These are phyloP conservation scores for Eubasilissa regina DNA, from an alignment of 1,140 invertebrate genomes.

Conservation along the genomic window DNA sequence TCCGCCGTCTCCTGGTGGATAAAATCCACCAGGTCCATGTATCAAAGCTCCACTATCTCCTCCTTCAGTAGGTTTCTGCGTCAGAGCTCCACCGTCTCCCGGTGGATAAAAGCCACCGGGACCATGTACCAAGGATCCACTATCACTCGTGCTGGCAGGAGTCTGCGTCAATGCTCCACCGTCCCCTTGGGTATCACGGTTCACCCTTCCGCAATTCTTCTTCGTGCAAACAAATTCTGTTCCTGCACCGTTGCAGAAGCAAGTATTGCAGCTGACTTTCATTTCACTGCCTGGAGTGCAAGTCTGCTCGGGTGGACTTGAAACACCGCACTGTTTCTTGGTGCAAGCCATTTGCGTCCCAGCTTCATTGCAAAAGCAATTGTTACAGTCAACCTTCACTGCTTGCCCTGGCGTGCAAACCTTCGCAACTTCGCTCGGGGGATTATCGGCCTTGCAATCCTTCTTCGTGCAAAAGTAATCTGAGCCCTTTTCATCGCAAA, in stretches of 20 bases:
- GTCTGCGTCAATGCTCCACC: neutral
- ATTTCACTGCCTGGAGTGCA: too few relatives aligned
- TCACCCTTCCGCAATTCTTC: too few relatives aligned
- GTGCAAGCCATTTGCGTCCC: neutral
- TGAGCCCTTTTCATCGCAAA: constrained; percentile 1
- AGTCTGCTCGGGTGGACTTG: too few relatives aligned
- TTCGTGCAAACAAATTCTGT: too few relatives aligned
- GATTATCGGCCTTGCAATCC: neutral
- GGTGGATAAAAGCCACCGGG: too few relatives aligned
- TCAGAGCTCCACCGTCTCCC: constrained; percentile 3
- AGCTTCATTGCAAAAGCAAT: neutral
- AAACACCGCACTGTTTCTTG: neutral
- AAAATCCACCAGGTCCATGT: too few relatives aligned
- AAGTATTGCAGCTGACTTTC: too few relatives aligned
- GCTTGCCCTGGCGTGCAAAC: neutral
- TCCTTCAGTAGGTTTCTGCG: neutral
- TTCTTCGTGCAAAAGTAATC: neutral
- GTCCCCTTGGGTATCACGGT: neutral
- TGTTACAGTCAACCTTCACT: neutral
- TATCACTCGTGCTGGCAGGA: too few relatives aligned
- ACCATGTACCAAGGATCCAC: too few relatives aligned
- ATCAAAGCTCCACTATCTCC: constrained; percentile 1
- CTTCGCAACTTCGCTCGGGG: neutral
- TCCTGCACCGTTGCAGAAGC: too few relatives aligned
- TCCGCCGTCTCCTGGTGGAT: too few relatives aligned